These are phyloP conservation scores for Aphidius colemani DNA, from an alignment of 2,888 invertebrate genomes.

Conservation along the genomic window DNA sequence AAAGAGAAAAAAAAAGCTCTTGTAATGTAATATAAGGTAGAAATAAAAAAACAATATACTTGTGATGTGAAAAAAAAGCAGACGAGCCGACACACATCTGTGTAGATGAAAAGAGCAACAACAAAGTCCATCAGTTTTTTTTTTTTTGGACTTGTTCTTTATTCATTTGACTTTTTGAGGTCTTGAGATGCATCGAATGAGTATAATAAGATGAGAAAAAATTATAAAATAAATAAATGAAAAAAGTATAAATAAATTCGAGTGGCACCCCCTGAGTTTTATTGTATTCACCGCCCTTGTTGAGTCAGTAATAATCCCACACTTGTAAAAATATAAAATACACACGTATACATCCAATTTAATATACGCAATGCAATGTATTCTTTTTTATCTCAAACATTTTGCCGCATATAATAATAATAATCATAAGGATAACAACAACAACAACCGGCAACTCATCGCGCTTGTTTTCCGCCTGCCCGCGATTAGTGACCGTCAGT, in stretches of 20 bases:
- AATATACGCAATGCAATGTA: no score
- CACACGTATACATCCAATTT: neutral
- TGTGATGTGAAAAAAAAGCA: neutral
- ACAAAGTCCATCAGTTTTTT: neutral
- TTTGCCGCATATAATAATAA: no score
- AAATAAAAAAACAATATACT: slow-evolving; percentile 9
- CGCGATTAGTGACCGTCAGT: slow-evolving; percentile 49
- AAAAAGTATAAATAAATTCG: no score
- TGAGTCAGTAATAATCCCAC: slow-evolving; percentile 17
- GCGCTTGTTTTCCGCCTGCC: slow-evolving; percentile 53
- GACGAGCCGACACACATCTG: neutral
- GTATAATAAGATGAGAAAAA: no score
- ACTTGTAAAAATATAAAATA: slow-evolving; percentile 3
- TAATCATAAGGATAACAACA: neutral
- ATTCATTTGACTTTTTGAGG: slow-evolving; percentile 5
- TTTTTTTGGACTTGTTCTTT: neutral
- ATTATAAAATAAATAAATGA: neutral
- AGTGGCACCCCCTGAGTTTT: neutral
- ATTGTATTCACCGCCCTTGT: slow-evolving; percentile 19
- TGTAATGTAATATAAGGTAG: neutral
- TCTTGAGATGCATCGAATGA: neutral
- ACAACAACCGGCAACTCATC: slow-evolving; percentile 49
- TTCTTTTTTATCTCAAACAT: no score
- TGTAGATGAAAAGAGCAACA: slow-evolving; percentile 4
- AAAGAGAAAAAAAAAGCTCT: neutral